These are phyloP conservation scores for Exaiptasia diaphana DNA, from an alignment of 64 coral and sea anemone species.

Conservation along the genomic window DNA sequence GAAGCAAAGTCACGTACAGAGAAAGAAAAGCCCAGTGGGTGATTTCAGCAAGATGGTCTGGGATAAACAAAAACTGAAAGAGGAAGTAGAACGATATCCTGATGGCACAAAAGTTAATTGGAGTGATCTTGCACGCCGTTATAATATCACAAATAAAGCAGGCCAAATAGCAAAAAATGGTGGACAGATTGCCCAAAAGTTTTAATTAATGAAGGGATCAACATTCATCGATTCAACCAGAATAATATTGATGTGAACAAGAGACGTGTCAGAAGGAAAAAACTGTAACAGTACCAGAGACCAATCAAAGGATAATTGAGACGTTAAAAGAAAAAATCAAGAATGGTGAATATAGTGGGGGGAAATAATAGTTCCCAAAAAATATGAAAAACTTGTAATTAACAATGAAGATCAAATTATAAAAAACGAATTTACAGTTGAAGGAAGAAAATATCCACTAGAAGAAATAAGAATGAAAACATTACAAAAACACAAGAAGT, in stretches of 20 bases:
- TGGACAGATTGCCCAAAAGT: slow-evolving; percentile 10
- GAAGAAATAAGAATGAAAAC: slow-evolving; percentile 13
- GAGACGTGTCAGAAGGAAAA: not conserved
- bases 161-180: slow-evolving; percentile 13
- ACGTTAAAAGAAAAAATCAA: slow-evolving; percentile 6
- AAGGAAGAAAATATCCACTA: slow-evolving; percentile 33
- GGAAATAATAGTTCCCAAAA: slow-evolving; percentile 42
- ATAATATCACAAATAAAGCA: not conserved
- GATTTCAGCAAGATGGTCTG: slow-evolving; percentile 11
- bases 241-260: not conserved
- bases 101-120: slow-evolving; percentile 22
- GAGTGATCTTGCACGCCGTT: not conserved
- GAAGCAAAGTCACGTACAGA: not conserved
- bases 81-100: not conserved
- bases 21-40: slow-evolving; percentile 8
- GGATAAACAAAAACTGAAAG: slow-evolving; percentile 5
- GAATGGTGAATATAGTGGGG: slow-evolving; percentile 40
- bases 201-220: not conserved
- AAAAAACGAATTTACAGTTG: slow-evolving; percentile 17
- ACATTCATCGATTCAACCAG: not conserved
- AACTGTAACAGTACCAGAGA: not conserved
- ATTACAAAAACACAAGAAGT: not conserved
- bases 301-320: not conserved
- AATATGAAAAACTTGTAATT: slow-evolving; percentile 44
- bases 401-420: not conserved